Base-by-base conservation (phyloP, 2,797 vertebrate species). In the Mormyrops attenuatus region DNA sequence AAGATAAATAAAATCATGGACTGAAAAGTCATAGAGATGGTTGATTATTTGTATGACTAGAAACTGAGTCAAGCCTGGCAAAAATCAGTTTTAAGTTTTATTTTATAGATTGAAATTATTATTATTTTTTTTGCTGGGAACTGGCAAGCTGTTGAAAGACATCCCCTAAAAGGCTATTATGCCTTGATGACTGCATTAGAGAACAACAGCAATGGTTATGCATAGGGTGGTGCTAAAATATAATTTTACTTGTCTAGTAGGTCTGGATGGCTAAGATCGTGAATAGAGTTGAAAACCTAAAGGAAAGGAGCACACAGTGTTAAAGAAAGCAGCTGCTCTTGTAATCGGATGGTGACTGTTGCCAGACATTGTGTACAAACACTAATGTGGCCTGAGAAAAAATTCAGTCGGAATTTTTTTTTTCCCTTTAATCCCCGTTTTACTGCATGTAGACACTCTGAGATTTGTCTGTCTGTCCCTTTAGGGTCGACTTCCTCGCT, bases 401-500 rank as follows among this genome's bases (percentile, higher is more conserved):
- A 60, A 60, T 22, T 22, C 15, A 53, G 57, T 22, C 57, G 9
- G n/a, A 60, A 22, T 60, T n/a, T 7, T 60, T 8, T 50, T 50
- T 50, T 22, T 60, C 22, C 7, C 60, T 66, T 66, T 66, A 30
- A 66, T 30, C 63, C 9, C 63, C 13, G 22, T 15, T 49, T 85
- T 47, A 50, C 41, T 49, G 41, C 44, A 47, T 85, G 47, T 49
- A 26, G 82, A 11, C 44, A 22, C 9, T 47, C 77, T 47, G 82
- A 47, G 22, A 85, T 49, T 4, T 85, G 15, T 50, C 20, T 57
- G 3, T 86, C 44, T 90, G 22, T 85, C 30, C 22, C 38, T 30
- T 0, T 93, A 99, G 98, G 98, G 98, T 53, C 98, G 95, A 52
- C 96, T 99, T 90, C 98, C 98, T 1, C 96, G 97, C 50, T 99